Percentiles rank a stretch among this genome's conserved stretches.
These are phyloP conservation scores for Drosophila repleta DNA, from an alignment of 1,140 invertebrate species.

Conservation along the genomic window DNA sequence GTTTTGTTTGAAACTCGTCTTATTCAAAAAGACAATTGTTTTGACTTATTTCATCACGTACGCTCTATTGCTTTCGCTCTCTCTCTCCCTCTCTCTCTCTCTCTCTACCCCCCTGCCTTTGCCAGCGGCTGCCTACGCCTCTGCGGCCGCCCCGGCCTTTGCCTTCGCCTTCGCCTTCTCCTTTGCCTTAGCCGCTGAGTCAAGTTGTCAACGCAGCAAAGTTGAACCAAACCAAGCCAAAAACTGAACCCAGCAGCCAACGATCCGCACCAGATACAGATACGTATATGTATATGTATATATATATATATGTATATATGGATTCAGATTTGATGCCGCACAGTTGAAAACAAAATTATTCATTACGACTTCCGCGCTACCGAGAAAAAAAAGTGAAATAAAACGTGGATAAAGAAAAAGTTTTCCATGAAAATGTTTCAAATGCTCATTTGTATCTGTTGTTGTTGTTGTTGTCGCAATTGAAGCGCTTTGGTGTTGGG, in stretches of 20 bases:
- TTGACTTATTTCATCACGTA: not conserved
- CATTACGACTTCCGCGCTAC: slow-evolving; percentile 77
- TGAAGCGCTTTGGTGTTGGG: slow-evolving; percentile 42
- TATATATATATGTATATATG: not conserved
- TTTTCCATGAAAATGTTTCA: slow-evolving; percentile 79
- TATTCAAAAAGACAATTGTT: slow-evolving; percentile 1
- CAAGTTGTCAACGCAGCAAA: slow-evolving; percentile 63
- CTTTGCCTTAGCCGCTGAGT: not conserved
- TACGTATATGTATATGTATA: not conserved
- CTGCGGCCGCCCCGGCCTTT: not conserved
- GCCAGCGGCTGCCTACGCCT: not conserved
- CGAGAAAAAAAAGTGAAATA: slow-evolving; percentile 39
- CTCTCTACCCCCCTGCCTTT: not conserved
- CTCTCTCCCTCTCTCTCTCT: no score
- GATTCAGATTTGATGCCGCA: slow-evolving; percentile 57
- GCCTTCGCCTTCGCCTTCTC: not conserved
- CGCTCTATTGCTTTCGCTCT: no score
- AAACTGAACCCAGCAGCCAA: slow-evolving; percentile 47
- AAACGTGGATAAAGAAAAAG: slow-evolving; percentile 52
- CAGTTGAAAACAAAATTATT: slow-evolving; percentile 80
- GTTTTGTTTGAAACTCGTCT: no score
- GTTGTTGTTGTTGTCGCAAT: slow-evolving; percentile 31
- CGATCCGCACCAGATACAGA: slow-evolving; percentile 66
- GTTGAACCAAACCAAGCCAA: slow-evolving; percentile 43
- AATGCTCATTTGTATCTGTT: slow-evolving; percentile 74